Conservation (phyloP, 2,797 vertebrate species). For the Silurus lanzhouensis region DNA sequence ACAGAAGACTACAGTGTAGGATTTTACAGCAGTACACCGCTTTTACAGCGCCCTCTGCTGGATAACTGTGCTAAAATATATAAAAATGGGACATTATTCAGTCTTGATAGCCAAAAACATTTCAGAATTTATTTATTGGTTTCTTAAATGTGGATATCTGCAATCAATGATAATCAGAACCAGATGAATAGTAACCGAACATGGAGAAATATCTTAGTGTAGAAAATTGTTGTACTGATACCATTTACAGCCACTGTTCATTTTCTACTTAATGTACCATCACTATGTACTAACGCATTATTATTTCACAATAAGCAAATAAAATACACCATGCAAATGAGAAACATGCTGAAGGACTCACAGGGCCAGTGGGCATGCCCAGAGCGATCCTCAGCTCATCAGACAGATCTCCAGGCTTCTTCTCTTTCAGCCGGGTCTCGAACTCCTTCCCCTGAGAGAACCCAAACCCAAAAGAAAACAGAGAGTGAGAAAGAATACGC, state of each 20-base stretch:
- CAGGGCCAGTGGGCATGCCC: slow-evolving; percentile 91
- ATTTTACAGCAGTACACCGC: too few relatives aligned
- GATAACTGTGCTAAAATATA: neutral
- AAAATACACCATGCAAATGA: neutral
- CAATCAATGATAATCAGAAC: neutral
- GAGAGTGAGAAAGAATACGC: too few relatives aligned
- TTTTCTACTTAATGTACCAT: too few relatives aligned
- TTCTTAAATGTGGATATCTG: neutral
- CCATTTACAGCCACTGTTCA: too few relatives aligned
- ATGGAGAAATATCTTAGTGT: too few relatives aligned
- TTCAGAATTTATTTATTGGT: neutral
- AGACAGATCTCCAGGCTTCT: slow-evolving; percentile 91
- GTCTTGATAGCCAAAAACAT: too few relatives aligned
- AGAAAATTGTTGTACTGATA: too few relatives aligned
- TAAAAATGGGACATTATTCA: too few relatives aligned
- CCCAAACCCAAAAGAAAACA: neutral
- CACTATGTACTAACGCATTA: neutral
- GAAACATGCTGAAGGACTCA: slow-evolving; percentile 59
- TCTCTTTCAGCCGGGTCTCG: slow-evolving; percentile 92
- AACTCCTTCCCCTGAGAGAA: slow-evolving; percentile 88
- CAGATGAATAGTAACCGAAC: too few relatives aligned
- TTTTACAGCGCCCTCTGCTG: slow-evolving; percentile 12
- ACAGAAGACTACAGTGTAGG: neutral
- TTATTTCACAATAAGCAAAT: neutral
- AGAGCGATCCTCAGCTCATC: slow-evolving; percentile 89